phyloP scores from a whole-genome alignment of 37 sponge, comb jelly and placozoan genomes.

The Beroe ovata region DNA sequence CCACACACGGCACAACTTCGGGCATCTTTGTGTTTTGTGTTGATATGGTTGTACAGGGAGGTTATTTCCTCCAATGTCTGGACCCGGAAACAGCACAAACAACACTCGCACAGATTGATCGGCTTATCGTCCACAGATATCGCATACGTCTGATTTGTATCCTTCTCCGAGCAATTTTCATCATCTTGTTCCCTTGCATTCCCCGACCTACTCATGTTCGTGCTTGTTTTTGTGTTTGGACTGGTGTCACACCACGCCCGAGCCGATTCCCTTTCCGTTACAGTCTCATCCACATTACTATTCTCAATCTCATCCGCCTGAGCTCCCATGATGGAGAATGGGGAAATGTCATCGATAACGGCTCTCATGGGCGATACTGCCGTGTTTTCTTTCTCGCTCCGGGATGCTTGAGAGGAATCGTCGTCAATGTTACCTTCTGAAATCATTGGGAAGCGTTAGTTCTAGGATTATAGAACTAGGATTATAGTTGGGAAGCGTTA shows the following conservation, averaged over 20 bases:
- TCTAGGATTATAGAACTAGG: no score
- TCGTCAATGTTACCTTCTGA: conserved; percentile 27
- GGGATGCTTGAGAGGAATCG: background rate
- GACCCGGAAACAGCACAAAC: conserved; percentile 49
- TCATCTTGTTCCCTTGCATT: background rate
- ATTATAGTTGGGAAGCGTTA: no score
- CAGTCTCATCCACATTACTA: conserved; percentile 1
- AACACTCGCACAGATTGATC: conserved; percentile 43
- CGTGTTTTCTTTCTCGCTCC: background rate
- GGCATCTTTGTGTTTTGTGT: background rate
- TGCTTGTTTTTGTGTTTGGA: no score
- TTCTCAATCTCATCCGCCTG: conserved; percentile 34
- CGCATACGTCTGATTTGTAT: background rate
- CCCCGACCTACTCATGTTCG: no score
- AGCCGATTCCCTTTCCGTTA: background rate
- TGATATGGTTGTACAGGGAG: conserved; percentile 44
- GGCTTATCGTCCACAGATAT: conserved; percentile 10
- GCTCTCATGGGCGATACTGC: conserved; percentile 39
- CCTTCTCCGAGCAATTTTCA: background rate
- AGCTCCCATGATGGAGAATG: conserved; percentile 27
- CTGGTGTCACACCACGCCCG: conserved; percentile 49
- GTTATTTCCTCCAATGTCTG: conserved; percentile 5
- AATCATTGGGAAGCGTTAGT: no score
- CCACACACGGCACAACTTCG: conserved; percentile 10
- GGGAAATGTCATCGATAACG: conserved; percentile 37